phyloP scores from a whole-genome alignment of 2,797 vertebrate genomes.

The Poeciliopsis paucimaculata region DNA sequence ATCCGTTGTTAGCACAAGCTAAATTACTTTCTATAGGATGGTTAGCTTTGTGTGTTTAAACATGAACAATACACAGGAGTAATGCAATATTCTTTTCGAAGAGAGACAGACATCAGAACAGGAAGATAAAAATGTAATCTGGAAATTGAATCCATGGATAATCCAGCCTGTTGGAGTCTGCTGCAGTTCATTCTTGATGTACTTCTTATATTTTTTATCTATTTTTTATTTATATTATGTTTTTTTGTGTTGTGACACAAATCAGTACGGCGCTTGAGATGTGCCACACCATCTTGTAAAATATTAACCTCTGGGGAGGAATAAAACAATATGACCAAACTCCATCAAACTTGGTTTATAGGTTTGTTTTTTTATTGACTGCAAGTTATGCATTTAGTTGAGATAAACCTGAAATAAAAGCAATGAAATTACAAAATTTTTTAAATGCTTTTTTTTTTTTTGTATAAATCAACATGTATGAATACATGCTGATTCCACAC shows the following conservation, averaged over 20 bases:
- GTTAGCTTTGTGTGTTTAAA: neutral
- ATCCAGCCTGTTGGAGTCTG: neutral
- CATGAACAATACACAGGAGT: neutral
- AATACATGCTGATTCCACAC: neutral
- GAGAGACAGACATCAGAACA: neutral
- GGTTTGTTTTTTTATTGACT: neutral
- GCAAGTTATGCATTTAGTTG: neutral
- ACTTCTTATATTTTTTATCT: neutral
- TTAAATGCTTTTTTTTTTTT: neutral
- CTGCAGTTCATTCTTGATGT: neutral
- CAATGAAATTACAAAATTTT: neutral
- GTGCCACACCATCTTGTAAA: too few species aligned
- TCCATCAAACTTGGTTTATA: too few species aligned
- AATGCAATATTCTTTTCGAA: neutral
- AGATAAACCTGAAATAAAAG: neutral
- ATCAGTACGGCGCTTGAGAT: too few species aligned
- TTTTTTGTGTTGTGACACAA: too few species aligned
- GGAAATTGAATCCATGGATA: neutral
- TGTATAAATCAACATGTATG: too few species aligned
- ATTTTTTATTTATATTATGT: neutral
- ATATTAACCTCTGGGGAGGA: too few species aligned
- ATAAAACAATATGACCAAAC: too few species aligned
- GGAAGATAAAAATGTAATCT: neutral
- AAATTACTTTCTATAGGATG: neutral
- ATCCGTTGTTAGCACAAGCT: neutral